Evolutionary conservation across 2,113 vertebrate genomes (phyloP).

Genomic region (Pyxicephalus adspersus): DNA sequence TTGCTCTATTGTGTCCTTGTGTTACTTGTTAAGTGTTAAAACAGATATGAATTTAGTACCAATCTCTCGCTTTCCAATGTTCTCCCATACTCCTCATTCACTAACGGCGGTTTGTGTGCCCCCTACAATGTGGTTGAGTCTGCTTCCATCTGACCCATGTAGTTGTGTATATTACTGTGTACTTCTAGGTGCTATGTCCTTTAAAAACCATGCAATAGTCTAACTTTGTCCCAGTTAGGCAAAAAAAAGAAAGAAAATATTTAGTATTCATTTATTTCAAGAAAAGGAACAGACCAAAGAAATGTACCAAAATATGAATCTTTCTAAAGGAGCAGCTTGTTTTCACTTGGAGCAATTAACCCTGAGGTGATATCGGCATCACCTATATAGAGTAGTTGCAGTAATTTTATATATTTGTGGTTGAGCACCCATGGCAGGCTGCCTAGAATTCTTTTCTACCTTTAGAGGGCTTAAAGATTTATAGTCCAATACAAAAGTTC

Average conservation of each 20-base stretch:
- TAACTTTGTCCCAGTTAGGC: not conserved
- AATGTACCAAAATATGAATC: conserved; percentile 69
- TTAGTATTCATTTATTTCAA: not conserved
- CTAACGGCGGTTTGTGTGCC: too few species aligned
- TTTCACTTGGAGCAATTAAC: not conserved
- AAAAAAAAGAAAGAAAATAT: not conserved
- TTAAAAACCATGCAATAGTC: conserved; percentile 1
- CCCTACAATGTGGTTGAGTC: not conserved
- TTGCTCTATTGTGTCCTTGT: too few species aligned
- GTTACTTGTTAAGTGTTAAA: too few species aligned
- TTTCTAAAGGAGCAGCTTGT: conserved; percentile 59
- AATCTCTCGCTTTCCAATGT: too few species aligned
- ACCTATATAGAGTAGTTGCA: not conserved
- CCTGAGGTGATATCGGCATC: not conserved
- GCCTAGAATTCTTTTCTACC: too few species aligned
- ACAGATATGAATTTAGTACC: too few species aligned
- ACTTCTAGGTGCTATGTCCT: not conserved
- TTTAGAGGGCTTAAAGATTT: too few species aligned
- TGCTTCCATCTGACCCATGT: not conserved
- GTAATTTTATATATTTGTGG: not conserved
- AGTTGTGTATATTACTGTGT: not conserved
- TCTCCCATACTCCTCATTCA: too few species aligned
- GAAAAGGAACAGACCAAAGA: conserved; percentile 65
- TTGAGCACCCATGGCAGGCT: not conserved
- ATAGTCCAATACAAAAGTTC: too few species aligned